Percentiles rank a stretch among this genome's conserved stretches.
phyloP scores from a whole-genome alignment of 2,113 vertebrate species.

The Petrocephalus microphthalmus region DNA sequence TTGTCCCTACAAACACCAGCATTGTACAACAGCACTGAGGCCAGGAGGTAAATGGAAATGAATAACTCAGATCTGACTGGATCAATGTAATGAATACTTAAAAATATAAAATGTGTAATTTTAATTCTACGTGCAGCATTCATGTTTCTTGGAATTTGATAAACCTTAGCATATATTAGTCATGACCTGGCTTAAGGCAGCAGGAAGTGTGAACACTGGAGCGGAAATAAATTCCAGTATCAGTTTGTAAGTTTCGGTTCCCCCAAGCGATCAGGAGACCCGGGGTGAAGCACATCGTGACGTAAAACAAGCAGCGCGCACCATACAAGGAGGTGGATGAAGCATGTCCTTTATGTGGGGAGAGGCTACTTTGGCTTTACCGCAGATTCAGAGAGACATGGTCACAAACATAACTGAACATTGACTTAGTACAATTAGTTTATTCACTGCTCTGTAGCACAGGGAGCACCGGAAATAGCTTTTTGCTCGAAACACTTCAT shows the following conservation, averaged over 20 bases:
- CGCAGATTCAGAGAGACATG: not conserved
- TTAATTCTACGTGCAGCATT: not conserved
- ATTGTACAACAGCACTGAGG: not conserved
- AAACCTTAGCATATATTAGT: not conserved
- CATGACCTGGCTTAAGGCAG: not conserved
- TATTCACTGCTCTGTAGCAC: conserved; percentile 12
- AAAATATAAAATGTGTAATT: not conserved
- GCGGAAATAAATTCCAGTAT: not conserved
- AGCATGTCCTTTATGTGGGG: not conserved
- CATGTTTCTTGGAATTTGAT: no score
- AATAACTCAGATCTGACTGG: not conserved
- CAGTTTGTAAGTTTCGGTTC: not conserved
- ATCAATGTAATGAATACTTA: not conserved
- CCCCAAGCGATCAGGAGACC: not conserved
- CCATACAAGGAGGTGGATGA: not conserved
- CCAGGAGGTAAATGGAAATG: not conserved
- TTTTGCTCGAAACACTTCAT: not conserved
- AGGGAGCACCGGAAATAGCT: not conserved
- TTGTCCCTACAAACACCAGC: not conserved
- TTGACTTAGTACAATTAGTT: conserved; percentile 16
- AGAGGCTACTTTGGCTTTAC: not conserved
- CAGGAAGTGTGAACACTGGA: not conserved
- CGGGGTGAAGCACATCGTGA: not conserved
- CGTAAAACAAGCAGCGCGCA: not conserved
- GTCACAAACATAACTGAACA: not conserved